These are phyloP conservation scores for Sicus ferrugineus DNA, from an alignment of 2,888 invertebrate species.

Conservation along the genomic window DNA sequence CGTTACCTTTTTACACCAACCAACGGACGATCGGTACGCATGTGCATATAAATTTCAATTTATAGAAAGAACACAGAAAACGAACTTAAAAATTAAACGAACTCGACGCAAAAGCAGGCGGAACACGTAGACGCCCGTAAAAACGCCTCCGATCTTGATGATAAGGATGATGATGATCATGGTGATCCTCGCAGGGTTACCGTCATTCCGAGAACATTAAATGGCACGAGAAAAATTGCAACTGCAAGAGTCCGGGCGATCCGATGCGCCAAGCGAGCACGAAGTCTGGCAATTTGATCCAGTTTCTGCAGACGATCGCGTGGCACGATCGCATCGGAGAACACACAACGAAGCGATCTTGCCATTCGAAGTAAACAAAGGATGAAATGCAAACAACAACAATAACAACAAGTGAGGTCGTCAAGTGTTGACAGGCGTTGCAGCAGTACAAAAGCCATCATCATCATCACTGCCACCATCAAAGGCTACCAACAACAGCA, in stretches of 20 bases:
- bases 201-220: not conserved
- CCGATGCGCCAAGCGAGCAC: conserved; percentile 1
- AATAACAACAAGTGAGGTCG: not conserved
- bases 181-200: not conserved
- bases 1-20: no score
- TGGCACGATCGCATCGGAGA: not conserved
- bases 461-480: not conserved
- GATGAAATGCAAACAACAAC: not conserved
- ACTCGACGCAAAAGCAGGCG: conserved; percentile 11
- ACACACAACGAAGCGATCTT: not conserved
- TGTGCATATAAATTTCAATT: not conserved
- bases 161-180: no score
- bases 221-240: conserved; percentile 19
- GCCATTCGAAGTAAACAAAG: conserved; percentile 5
- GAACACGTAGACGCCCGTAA: conserved; percentile 19
- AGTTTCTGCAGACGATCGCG: not conserved
- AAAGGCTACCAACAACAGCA: not conserved
- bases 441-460: not conserved
- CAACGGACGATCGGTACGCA: no score
- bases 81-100: not conserved
- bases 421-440: conserved; percentile 23
- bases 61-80: not conserved
- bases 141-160: conserved; percentile 29
- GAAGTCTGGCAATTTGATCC: conserved; percentile 9
- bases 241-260: not conserved